Evolutionary conservation across 2,797 vertebrate genomes (phyloP).

Genomic region (Caiman crocodilus): DNA sequence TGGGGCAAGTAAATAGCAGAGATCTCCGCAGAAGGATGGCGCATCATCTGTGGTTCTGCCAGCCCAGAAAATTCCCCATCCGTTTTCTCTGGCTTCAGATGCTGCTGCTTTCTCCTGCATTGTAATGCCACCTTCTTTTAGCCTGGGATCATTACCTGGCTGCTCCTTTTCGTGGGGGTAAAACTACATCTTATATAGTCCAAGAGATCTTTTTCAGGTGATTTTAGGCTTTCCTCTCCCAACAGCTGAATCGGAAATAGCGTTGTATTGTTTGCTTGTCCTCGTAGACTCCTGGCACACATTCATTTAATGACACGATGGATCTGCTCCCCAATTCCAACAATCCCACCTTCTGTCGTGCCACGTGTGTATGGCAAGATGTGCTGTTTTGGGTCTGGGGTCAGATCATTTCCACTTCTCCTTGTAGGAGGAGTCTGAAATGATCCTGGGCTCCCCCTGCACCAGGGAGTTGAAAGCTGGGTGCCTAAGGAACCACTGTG

Average conservation of each 20-base stretch:
- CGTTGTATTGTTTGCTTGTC: not conserved
- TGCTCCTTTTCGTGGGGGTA: constrained; percentile 3
- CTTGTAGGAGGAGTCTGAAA: too few relatives aligned
- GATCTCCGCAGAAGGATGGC: constrained; percentile 50
- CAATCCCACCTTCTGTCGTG: too few relatives aligned
- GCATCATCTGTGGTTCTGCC: constrained; percentile 32
- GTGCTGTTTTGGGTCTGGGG: too few relatives aligned
- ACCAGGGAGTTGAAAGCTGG: too few relatives aligned
- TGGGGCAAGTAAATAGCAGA: constrained; percentile 63
- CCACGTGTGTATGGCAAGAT: too few relatives aligned
- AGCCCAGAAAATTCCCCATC: constrained; percentile 30
- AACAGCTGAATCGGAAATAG: not conserved
- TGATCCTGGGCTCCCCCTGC: too few relatives aligned
- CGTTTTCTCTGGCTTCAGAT: constrained; percentile 48
- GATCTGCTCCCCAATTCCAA: too few relatives aligned
- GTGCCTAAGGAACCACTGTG: too few relatives aligned
- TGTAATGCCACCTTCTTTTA: constrained; percentile 32
- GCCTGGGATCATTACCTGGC: constrained; percentile 16
- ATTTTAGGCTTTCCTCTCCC: not conserved
- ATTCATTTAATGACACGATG: too few relatives aligned
- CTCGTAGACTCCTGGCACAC: not conserved
- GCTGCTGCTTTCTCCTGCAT: constrained; percentile 25
- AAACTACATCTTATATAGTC: not conserved
- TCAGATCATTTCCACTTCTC: too few relatives aligned
- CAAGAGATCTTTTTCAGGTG: not conserved